Base-by-base conservation (phyloP, 2,113 vertebrate species). In the Nothocercus julius region DNA sequence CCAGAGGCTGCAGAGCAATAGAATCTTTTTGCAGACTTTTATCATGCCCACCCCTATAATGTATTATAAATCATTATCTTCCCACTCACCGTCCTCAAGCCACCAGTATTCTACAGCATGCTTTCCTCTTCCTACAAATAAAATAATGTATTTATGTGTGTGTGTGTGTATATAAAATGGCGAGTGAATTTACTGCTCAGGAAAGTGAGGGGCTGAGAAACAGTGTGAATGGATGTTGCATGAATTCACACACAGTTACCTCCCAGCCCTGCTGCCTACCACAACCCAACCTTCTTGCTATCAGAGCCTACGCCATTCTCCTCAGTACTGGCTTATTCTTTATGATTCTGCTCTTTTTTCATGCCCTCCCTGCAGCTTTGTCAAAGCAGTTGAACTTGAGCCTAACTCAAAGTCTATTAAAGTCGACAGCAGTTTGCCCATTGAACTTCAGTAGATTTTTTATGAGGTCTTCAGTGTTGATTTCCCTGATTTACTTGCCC, bases 51-150 rank as follows among this genome's bases (percentile, higher is more conserved):
- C 45, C 93, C 54, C 34, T 96, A 75, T 97, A 95, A 97, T 85
- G 76, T 80, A 95, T 96, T 96, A 96, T 92, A 96, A 96, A 97
- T 94, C 85, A 96, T 95, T 93, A 85, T 59, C 58, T 91, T 96
- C 77, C 83, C 80, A 93, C 87, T 92, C 86, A 94, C 70, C 78
- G 90, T 95, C 87, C 51, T 45, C 53, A 42, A 91, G 66, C 82
- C 76, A 83, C 75, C 54, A 76, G 61, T 95, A 95, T 83, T 94
- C 79, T 85, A 94, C 61, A 90, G 38, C 77, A 69, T 44, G 54
- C 49, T 70, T 91, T 92, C 61, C n/a, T 78, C 88, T 79, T 74
- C 67, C 64, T 68, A 40, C 85, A 94, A 81, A 82, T 86, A 94
- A 89, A 72, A 93, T 88, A 81, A 89, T 56, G 27, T 53, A 22